Evolutionary conservation across 1,140 invertebrate genomes (phyloP), one percentile per base, ranked within the genome.

Genomic region (Melanaphis sacchari): DNA sequence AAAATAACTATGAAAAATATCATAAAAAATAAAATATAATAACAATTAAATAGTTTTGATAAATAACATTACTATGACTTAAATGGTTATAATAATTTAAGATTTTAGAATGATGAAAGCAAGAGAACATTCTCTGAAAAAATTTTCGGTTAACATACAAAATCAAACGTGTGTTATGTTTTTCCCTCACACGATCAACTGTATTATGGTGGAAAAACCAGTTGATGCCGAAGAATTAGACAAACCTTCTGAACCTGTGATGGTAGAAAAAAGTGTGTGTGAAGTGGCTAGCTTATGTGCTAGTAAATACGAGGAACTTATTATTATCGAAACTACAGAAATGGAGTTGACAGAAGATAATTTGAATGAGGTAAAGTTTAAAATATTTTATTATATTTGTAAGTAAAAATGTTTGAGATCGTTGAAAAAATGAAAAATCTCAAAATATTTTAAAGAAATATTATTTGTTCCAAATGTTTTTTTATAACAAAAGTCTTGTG

Each of bases 141-240:
- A 93, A 41, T 92, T 94, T 38, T 94, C 94, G n/a, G 81, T 91
- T 26, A 40, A 93, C 36, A n/a, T 94, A 22, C 81, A 84, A n/a
- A 92, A 93, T 7, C 93, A 94, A 76, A 94, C 94, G 2, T 81
- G 94, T 31, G 94, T 94, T 26, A 6, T 94, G 36, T 94, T 94
- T 82, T 94, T 94, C 40, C 94, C 94, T 54, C 94, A 94, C 26
- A 94, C 94, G 31, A 89, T 94, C 49, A 89, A 93, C 9, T 94
- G 94, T 24, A 81, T 84, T 84, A 43, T 54, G 66, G 46, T 93
- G 93, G 41, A 94, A 94, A 82, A 88, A 90, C 54, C 91, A 90
- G 52, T 93, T 66, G 52, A 93, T 76, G 3, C 94, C 92, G 43
- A 94, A 46, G 24, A 94, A 93, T 11, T 93, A 88, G 40, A 94